Evolutionary conservation across 2,113 vertebrate species (phyloP), one percentile per base, ranked within the genome.

Genomic region (Tetrao urogallus): DNA sequence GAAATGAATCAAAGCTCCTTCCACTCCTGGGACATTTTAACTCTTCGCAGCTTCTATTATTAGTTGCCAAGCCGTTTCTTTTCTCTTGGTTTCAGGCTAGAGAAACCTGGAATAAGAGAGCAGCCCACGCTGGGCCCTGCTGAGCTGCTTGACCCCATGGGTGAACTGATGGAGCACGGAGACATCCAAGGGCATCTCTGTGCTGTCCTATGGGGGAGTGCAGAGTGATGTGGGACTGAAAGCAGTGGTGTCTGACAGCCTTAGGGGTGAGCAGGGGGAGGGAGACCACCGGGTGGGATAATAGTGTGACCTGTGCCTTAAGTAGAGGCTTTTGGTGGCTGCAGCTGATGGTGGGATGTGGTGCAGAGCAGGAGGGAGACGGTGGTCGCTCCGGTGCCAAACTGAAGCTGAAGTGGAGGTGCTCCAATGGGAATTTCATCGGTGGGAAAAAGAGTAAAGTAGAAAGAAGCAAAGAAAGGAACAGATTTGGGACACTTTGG

Each of bases 1-100:
- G 72, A 75, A 86, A 94, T 88, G 87, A 94, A 95, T 92, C 94
- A 95, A 91, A 90, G 90, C 90, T 58, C 1, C 92, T 94, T 63
- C 87, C 79, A 48, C 92, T 94, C 90, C 84, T 79, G 94, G 90
- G 94, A 88, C 52, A 10, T 15, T 90, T 92, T 79, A 79, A 92
- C 94, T 67, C 92, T 91, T 90, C 63, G 11, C 58, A 86, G 84
- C 80, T 67, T 74, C 67, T 67, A 2, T 48, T 71, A 65, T 54
- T 82, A n/a, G 36, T 25, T 47, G 42, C 38, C 64, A 25, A 82
- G 82, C 11, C 21, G 0, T 20, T 85, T 52, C 18, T 56, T 67
- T 34, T n/a, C 11, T 11, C 57, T 76, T 21, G 0, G 2, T 80
- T 92, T 32, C 57, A 52, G 84, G 66, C 66, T 57, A 28, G 52